phyloP scores from a whole-genome alignment of 2,113 vertebrate genomes.

The Lontra canadensis region DNA sequence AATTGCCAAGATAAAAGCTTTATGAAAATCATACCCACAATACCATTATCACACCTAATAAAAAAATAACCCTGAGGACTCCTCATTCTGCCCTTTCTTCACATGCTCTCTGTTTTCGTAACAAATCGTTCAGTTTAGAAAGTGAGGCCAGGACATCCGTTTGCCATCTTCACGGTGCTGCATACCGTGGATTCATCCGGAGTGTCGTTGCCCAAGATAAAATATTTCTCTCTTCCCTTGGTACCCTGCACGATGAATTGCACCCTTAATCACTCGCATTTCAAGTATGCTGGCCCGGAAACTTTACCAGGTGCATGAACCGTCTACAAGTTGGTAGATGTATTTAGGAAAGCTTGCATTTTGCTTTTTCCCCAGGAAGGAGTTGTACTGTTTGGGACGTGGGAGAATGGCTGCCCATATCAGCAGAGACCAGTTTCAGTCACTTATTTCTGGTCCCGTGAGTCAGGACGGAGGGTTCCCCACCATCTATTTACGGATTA shows the following conservation, averaged over 20 bases:
- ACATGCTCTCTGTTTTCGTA: not conserved
- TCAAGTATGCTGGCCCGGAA: not conserved
- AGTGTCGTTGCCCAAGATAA: not conserved
- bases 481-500: not conserved
- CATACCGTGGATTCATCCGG: not conserved
- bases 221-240: not conserved
- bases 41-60: not conserved
- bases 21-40: not conserved
- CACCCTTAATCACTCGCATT: not conserved
- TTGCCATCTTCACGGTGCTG: not conserved
- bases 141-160: not conserved
- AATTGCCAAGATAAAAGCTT: not conserved
- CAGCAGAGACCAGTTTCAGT: conserved; percentile 20
- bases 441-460: conserved; percentile 33
- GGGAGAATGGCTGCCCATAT: not conserved
- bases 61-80: not conserved
- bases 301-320: not conserved
- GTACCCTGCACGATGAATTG: not conserved
- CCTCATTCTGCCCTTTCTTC: not conserved
- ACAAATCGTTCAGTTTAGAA: not conserved
- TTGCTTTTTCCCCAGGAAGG: not conserved
- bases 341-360: not conserved
- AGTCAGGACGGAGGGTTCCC: not conserved
- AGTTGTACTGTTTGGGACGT: not conserved
- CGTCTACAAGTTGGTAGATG: not conserved